These are phyloP conservation scores for Drosophila silvestris DNA, from an alignment of 2,888 invertebrate genomes.

Conservation along the genomic window DNA sequence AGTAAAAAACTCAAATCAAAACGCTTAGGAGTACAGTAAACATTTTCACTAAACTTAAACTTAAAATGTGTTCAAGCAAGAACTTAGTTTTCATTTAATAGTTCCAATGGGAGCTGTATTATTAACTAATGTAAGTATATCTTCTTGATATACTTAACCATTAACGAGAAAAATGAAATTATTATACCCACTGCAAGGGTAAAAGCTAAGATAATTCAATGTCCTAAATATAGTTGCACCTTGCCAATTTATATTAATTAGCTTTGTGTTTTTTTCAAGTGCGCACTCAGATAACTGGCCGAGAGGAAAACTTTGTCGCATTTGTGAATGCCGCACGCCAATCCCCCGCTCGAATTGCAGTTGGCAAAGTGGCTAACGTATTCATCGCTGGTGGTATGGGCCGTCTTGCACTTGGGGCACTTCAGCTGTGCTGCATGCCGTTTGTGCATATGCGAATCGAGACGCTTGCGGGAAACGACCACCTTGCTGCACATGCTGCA, in stretches of 20 bases:
- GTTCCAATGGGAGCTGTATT: neutral
- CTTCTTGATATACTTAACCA: neutral
- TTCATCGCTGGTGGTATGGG: neutral
- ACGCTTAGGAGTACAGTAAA: neutral
- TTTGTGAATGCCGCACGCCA: constrained; percentile 46
- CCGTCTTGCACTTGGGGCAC: constrained; percentile 37
- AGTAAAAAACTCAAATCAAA: neutral
- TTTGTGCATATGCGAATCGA: constrained; percentile 56
- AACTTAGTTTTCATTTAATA: neutral
- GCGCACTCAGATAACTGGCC: constrained; percentile 33
- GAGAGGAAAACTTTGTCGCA: constrained; percentile 47
- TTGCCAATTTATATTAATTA: neutral
- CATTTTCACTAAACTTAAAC: no score
- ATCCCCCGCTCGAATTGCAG: constrained; percentile 21
- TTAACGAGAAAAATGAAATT: neutral
- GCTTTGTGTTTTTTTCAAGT: constrained; percentile 54
- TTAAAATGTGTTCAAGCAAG: neutral
- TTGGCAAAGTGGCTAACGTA: constrained; percentile 52
- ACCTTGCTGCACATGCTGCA: constrained; percentile 55
- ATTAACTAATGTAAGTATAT: neutral
- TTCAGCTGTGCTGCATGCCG: constrained; percentile 35
- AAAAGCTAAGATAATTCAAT: neutral
- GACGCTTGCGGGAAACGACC: constrained; percentile 44
- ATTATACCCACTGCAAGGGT: neutral
- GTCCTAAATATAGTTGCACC: neutral